Conservation (phyloP, 2,113 vertebrate genomes). For the Etia nguti region DNA sequence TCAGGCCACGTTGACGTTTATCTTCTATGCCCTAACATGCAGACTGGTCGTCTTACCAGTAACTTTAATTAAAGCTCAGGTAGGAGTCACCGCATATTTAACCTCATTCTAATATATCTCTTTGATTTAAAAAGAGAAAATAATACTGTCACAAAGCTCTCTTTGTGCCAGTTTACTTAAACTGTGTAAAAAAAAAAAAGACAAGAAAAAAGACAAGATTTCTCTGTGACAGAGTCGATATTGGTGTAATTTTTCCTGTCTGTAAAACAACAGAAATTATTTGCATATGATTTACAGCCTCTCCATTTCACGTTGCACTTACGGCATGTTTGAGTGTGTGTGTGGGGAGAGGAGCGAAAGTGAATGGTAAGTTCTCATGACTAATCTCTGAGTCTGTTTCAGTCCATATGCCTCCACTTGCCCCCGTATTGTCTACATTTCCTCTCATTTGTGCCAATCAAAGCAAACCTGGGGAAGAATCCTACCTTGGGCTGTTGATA, state of each 20-base stretch:
- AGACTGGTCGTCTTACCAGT: slow-evolving; percentile 39
- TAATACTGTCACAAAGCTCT: neutral
- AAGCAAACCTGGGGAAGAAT: slow-evolving; percentile 26
- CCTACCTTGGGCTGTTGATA: slow-evolving; percentile 26
- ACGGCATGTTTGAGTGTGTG: neutral
- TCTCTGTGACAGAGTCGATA: neutral
- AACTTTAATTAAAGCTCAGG: slow-evolving; percentile 66
- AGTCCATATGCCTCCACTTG: slow-evolving; percentile 36
- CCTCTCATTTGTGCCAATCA: slow-evolving; percentile 40
- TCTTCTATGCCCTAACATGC: slow-evolving; percentile 69
- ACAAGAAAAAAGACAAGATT: neutral
- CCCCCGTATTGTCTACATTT: slow-evolving; percentile 30
- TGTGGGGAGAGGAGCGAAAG: neutral
- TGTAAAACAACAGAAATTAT: neutral
- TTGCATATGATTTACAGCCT: neutral
- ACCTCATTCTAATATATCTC: neutral
- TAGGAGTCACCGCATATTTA: slow-evolving; percentile 40
- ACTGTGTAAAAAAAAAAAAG: neutral
- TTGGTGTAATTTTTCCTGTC: neutral
- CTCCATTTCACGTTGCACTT: neutral
- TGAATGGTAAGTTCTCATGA: slow-evolving; percentile 9
- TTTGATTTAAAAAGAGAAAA: neutral
- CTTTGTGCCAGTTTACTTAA: neutral
- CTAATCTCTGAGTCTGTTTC: neutral
- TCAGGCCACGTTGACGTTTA: slow-evolving; percentile 55